Base-by-base conservation (phyloP, 2,797 vertebrate species). In the Poecilia velifera region DNA sequence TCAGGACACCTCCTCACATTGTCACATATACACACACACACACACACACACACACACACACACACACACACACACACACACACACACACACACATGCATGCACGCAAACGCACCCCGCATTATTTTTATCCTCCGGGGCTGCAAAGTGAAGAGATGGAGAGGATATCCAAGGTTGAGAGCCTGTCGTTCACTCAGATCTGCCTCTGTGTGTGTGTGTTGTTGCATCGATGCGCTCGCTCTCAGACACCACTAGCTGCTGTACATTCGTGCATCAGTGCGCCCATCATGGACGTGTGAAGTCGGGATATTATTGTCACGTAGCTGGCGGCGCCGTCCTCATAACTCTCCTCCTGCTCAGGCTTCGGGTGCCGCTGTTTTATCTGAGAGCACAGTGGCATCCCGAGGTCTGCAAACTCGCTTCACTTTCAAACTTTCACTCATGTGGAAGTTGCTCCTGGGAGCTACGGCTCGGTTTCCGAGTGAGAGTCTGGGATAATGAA, bases 111-210 rank as follows among this genome's bases (percentile, higher is more conserved):
- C 70, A 75, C 64, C 34, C 49, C n/a, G 36, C 28, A 55, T 77
- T 81, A 72, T 89, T 83, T 87, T 45, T 80, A 84, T 84, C 83
- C 84, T 73, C 28, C 1, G 77, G 83, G 87, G 84, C 31, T 80
- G 83, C 74, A 53, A 73, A 79, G 76, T 86, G 73, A 31, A 73
- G 84, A 31, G 77, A 81, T 68, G 28, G 82, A 76, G 75, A 88
- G 86, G 84, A 88, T 85, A 82, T 84, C 83, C 87, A 90, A 87
- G 87, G 87, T 86, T 88, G 83, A 78, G 80, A 59, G 70, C 84
- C 74, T 86, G 77, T 39, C 64, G 76, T 71, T 76, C 3, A 16
- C 74, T 74, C 70, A 62, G 64, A 80, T 80, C 74, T 81, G 34
- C 82, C 70, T 6, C 12, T 76, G 55, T 57, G 14, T 64, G 14